Conservation (phyloP, 2,888 invertebrate species). For the Xylota sylvarum region DNA sequence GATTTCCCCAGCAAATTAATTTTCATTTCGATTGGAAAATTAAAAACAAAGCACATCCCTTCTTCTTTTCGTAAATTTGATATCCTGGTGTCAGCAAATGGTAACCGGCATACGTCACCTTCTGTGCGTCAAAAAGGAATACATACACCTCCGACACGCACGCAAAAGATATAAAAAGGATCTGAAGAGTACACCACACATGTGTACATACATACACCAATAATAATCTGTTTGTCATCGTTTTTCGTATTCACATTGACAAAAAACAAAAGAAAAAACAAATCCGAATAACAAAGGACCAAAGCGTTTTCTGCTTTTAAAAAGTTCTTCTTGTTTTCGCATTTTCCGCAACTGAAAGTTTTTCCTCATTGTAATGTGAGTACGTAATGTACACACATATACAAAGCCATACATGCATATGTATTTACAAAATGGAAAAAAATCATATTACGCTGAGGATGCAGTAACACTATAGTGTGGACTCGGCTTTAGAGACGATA, state of each 20-base stretch:
- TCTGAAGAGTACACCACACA: constrained; percentile 18
- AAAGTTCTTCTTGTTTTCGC: constrained; percentile 37
- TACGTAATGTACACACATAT: neutral
- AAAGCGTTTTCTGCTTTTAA: constrained; percentile 31
- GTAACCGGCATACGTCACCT: constrained; percentile 28
- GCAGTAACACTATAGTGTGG: constrained; percentile 39
- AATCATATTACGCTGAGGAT: constrained; percentile 38
- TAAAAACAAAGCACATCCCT: constrained; percentile 9
- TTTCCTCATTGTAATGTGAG: constrained; percentile 19
- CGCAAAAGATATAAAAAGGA: constrained; percentile 12
- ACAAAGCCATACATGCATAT: neutral
- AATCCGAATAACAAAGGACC: constrained; percentile 20
- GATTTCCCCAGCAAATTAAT: constrained; percentile 19
- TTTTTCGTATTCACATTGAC: constrained; percentile 33
- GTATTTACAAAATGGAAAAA: neutral
- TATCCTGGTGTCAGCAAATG: constrained; percentile 30
- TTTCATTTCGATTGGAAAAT: constrained; percentile 38
- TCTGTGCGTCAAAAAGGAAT: constrained; percentile 23
- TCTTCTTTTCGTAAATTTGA: neutral
- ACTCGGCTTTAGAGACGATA: constrained; percentile 20
- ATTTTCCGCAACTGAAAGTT: constrained; percentile 47
- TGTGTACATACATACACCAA: neutral
- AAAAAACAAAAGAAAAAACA: constrained; percentile 2
- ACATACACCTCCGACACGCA: constrained; percentile 13
- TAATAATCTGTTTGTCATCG: constrained; percentile 40